A percentile compares a stretch with the other conserved stretches of the same genome.
Evolutionary conservation across 2,797 vertebrate species (phyloP).

Genomic region (Catamblyrhynchus diadema): DNA sequence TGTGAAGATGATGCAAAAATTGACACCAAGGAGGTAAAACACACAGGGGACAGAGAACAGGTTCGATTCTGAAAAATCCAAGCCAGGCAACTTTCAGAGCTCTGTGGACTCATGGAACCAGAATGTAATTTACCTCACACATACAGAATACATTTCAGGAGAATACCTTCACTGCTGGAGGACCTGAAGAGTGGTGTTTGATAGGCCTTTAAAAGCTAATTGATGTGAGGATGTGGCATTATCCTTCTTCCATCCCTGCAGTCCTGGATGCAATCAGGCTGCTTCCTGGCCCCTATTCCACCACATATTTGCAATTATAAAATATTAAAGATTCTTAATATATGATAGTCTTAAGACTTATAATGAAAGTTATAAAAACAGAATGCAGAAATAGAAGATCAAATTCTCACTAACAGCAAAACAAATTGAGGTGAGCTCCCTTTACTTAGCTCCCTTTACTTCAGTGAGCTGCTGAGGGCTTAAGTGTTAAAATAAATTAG

Average conservation of each 20-base stretch:
- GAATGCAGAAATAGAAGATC: not conserved
- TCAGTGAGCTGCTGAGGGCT: not conserved
- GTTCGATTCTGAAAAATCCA: not conserved
- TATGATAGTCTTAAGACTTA: not conserved
- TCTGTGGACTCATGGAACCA: not conserved
- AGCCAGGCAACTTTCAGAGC: not conserved
- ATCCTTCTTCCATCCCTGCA: not conserved
- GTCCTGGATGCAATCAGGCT: not conserved
- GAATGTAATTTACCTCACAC: not conserved
- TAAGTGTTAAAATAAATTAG: not conserved
- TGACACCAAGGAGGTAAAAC: not conserved
- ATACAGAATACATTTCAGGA: not conserved
- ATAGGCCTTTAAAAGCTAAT: not conserved
- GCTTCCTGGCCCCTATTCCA: not conserved
- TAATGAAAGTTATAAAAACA: not conserved
- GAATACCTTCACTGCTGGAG: not conserved
- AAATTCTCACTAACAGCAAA: not conserved
- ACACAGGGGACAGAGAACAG: not conserved
- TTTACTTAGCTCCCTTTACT: not conserved
- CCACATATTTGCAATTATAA: not conserved
- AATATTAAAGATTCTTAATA: not conserved
- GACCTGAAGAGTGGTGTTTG: not conserved
- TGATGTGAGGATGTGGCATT: not conserved
- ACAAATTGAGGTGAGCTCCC: not conserved
- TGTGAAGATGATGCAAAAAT: not conserved